These are phyloP conservation scores for Scaptomyza pallida DNA, from an alignment of 1,140 invertebrate genomes.

Conservation along the genomic window DNA sequence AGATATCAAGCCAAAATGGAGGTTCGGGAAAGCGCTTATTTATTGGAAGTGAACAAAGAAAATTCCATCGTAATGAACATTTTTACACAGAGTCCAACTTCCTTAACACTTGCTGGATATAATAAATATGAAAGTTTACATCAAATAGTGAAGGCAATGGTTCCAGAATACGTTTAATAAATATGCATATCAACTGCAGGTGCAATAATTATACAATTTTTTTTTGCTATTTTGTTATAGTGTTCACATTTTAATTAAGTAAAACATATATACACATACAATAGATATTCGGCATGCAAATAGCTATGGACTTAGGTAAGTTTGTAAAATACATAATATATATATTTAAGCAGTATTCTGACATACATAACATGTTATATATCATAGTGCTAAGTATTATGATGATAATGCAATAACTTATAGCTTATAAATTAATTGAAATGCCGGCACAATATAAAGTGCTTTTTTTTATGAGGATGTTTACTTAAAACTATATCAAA, in stretches of 20 bases:
- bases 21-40: too few relatives aligned
- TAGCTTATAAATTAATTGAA: slow-evolving; percentile 11
- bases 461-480: slow-evolving; percentile 10
- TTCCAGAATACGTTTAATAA: too few relatives aligned
- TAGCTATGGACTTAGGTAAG: not conserved
- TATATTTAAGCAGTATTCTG: not conserved
- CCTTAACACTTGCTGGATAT: not conserved
- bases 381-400: too few relatives aligned
- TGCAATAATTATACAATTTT: not conserved
- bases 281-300: slow-evolving; percentile 23
- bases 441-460: slow-evolving; percentile 44
- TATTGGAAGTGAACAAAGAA: too few relatives aligned
- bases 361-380: too few relatives aligned
- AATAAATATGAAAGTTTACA: too few relatives aligned
- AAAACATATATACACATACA: slow-evolving; percentile 23
- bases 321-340: not conserved
- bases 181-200: too few relatives aligned
- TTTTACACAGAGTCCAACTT: not conserved
- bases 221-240: slow-evolving; percentile 2
- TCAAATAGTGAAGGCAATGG: too few relatives aligned
- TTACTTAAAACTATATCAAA: slow-evolving; percentile 56
- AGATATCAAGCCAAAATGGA: too few relatives aligned
- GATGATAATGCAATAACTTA: slow-evolving; percentile 4
- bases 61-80: too few relatives aligned
- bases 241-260: slow-evolving; percentile 46